Base-by-base conservation (phyloP, 2,113 vertebrate genomes). In the Pheucticus melanocephalus region DNA sequence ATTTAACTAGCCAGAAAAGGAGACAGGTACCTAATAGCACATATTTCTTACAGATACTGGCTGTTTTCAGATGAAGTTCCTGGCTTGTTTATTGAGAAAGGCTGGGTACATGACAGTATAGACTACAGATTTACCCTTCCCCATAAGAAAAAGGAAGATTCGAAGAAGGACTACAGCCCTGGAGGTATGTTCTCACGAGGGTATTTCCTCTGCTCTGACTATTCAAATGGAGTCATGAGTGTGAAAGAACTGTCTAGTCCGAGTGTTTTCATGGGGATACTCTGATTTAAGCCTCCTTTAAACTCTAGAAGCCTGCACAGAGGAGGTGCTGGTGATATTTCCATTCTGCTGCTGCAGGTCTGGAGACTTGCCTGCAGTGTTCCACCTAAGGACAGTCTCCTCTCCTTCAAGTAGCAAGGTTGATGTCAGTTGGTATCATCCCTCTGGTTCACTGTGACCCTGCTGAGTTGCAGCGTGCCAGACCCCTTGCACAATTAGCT, bases 21-120 rank as follows among this genome's bases (percentile, higher is more conserved):
- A 42, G 31, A 45, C 6, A 18, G 25, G 15, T 51, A 44, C 31
- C 66, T 66, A 10, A 39, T 88, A 90, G 56, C 50, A 11, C 69
- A 59, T 72, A 1, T 94, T 81, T 66, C 92, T 78, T 96, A 35
- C 97, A 99, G 99, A 86, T 99, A 99, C 87, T 99, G 99, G 99
- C 98, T 99, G 60, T 99, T 99, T 97, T 99, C 99, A 0, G 99
- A 99, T 63, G 98, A 99, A 68, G 98, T 99, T 94, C 99, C 99
- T 60, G 99, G 99, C 27, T 97, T 99, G 82, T 99, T 99, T 96
- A 98, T 99, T 31, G 99, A 99, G 95, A 99, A 99, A 82, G 99
- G 99, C 70, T 99, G 99, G 99, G 99, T 99, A 7, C 98, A 99
- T 19, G 99, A 99, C 71, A 98, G 98, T 89, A 99, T 99, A 47